Conservation (phyloP, 2,113 vertebrate genomes). For the Taurulus bubalis region DNA sequence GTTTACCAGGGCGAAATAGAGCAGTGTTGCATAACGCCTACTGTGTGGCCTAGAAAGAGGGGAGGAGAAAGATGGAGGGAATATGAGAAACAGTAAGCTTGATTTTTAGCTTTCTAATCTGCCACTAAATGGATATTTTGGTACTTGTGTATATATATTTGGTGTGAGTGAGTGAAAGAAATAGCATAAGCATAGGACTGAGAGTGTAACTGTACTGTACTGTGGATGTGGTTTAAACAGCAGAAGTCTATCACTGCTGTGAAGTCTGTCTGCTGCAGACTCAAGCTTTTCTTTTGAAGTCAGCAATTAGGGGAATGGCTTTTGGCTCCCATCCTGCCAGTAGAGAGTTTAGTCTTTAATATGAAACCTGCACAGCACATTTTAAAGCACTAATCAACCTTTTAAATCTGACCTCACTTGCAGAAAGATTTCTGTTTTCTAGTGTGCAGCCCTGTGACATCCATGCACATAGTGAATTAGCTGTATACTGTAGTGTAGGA, state of each 20-base stretch:
- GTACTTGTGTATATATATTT: neutral
- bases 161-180: neutral
- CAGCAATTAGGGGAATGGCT: slow-evolving; percentile 37
- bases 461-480: slow-evolving; percentile 1
- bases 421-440: neutral
- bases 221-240: neutral
- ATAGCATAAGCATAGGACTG: neutral
- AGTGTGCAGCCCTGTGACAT: neutral
- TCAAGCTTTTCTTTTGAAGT: slow-evolving; percentile 29
- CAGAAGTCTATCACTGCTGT: neutral
- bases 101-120: slow-evolving; percentile 11
- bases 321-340: slow-evolving; percentile 36
- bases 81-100: neutral
- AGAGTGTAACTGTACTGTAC: neutral
- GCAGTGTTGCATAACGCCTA: slow-evolving; percentile 65
- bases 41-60: slow-evolving; percentile 25
- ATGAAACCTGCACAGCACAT: slow-evolving; percentile 19
- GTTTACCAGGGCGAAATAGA: slow-evolving; percentile 48
- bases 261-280: slow-evolving; percentile 3
- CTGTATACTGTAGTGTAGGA: slow-evolving; percentile 3
- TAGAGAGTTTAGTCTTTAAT: slow-evolving; percentile 13
- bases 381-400: slow-evolving; percentile 15
- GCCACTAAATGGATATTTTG: slow-evolving; percentile 12
- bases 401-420: slow-evolving; percentile 8
- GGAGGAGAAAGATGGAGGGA: neutral